These are phyloP conservation scores for Ceramica pisi DNA, from an alignment of 2,888 invertebrate species.

Conservation along the genomic window DNA sequence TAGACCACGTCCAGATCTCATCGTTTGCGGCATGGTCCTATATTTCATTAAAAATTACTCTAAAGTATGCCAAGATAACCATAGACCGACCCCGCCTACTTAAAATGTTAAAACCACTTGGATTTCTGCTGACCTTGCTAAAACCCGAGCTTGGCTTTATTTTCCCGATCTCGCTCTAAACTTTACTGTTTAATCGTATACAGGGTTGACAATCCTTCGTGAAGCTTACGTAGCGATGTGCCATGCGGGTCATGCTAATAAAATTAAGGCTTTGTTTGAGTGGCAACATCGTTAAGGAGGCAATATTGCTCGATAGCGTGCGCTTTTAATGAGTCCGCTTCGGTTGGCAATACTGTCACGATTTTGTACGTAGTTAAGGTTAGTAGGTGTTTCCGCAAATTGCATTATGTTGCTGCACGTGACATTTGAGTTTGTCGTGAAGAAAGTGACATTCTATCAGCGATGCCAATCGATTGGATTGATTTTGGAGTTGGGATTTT, in stretches of 20 bases:
- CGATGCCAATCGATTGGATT: too few species aligned
- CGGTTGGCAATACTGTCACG: slow-evolving; percentile 40
- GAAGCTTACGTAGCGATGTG: slow-evolving; percentile 69
- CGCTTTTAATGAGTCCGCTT: slow-evolving; percentile 67
- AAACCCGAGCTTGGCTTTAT: neutral
- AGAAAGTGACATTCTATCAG: too few species aligned
- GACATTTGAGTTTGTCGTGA: too few species aligned
- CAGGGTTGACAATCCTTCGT: slow-evolving; percentile 64
- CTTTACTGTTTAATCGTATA: slow-evolving; percentile 38
- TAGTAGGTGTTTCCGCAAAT: neutral
- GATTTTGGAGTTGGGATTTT: too few species aligned
- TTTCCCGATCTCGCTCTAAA: slow-evolving; percentile 15
- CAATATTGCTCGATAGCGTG: slow-evolving; percentile 73
- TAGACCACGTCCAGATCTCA: too few species aligned
- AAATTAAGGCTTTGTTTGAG: slow-evolving; percentile 82
- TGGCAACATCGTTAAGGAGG: slow-evolving; percentile 80
- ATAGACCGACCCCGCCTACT: too few species aligned
- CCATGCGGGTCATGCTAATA: slow-evolving; percentile 78
- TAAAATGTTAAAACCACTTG: neutral
- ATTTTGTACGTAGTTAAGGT: neutral
- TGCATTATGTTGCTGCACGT: neutral
- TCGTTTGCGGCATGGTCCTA: too few species aligned
- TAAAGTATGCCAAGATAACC: too few species aligned
- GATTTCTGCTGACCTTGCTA: slow-evolving; percentile 18
- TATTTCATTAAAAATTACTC: neutral